Base-by-base conservation (phyloP, 2,888 invertebrate genomes). In the Andricus curvator region DNA sequence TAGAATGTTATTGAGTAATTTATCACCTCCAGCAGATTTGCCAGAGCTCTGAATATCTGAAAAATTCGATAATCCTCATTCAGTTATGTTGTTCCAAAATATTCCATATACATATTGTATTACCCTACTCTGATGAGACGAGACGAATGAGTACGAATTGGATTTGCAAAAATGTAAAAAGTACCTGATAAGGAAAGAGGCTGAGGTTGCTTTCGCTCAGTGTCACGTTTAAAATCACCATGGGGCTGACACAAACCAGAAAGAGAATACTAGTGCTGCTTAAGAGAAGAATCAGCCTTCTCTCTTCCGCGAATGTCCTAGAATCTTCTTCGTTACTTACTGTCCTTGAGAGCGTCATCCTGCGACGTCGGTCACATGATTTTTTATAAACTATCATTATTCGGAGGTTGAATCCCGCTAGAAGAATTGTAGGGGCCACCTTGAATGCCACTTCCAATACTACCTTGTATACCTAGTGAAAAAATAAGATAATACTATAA, bases 1-100 rank as follows among this genome's bases (percentile, higher is more conserved):
- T 96, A 96, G 93, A 96, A 96, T 60, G 96, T 96, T 83, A 96
- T 95, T 51, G 96, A 96, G 91, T 96, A 96, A 92, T 96, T 96
- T 85, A 95, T 95, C 74, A 96, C 94, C 93, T 96, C 96, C 90
- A 96, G 93, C 51, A 96, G 93, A 92, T 96, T 96, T 80, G 96
- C 96, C 76, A 96, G 91, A 1, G 96, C 95, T 22, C 96, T 94
- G 88, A 96, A 96, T 66, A 96, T 95, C 95, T 95, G 89, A 65
- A 82, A 85, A 62, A 80, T 67, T 56, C 20, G 25, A 33, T 6
- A n/a, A 60, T 15, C 60, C n/a, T 44, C 22, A 2, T 48, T 51
- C 6, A 51, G 20, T 20, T 6, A 20, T 6, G 6, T 5, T 51
- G 17, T 4, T 20, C 6, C 1, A n/a, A 56, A n/a, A 56, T 9